A percentile compares a stretch with the other conserved stretches of the same genome.
These are phyloP conservation scores for Pachycephus smyrnensis DNA, from an alignment of 2,888 invertebrate species.

Conservation along the genomic window DNA sequence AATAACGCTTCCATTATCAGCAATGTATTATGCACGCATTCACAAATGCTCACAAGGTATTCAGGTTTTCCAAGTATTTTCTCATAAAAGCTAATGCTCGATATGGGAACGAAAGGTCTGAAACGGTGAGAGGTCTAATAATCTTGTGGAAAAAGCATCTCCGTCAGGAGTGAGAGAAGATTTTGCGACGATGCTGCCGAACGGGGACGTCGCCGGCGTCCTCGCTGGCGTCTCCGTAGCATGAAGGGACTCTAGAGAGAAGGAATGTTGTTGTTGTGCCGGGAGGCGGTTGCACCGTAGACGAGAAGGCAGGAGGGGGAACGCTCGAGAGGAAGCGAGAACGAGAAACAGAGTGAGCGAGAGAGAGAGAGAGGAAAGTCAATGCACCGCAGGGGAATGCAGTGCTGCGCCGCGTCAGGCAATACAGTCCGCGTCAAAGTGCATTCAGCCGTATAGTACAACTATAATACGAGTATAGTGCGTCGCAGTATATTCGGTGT, in stretches of 20 bases:
- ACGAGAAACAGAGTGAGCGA: conserved; percentile 31
- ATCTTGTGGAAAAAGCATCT: too few species aligned
- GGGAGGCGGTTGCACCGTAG: conserved; percentile 54
- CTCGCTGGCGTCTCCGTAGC: conserved; percentile 43
- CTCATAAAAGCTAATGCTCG: too few species aligned
- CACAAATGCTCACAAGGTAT: too few species aligned
- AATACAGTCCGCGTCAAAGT: conserved; percentile 56
- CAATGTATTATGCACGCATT: too few species aligned
- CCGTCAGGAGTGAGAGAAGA: too few species aligned
- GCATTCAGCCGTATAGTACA: conserved; percentile 52
- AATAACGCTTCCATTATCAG: too few species aligned
- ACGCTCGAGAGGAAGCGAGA: conserved; percentile 31
- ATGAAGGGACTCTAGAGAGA: conserved; percentile 53
- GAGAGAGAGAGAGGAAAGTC: conserved; percentile 53
- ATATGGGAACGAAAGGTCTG: too few species aligned
- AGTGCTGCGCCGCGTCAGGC: conserved; percentile 49
- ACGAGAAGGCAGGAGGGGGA: conserved; percentile 40
- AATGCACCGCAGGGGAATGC: conserved; percentile 65
- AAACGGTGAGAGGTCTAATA: too few species aligned
- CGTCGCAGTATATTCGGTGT: neutral
- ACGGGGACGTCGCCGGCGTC: too few species aligned
- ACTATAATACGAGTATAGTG: neutral
- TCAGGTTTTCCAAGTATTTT: too few species aligned
- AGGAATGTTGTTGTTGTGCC: conserved; percentile 65
- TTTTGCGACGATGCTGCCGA: too few species aligned